Percentiles rank a stretch among this genome's conserved stretches.
Conservation (phyloP, 2,113 vertebrate species). For the Sporophila hypoxantha region DNA sequence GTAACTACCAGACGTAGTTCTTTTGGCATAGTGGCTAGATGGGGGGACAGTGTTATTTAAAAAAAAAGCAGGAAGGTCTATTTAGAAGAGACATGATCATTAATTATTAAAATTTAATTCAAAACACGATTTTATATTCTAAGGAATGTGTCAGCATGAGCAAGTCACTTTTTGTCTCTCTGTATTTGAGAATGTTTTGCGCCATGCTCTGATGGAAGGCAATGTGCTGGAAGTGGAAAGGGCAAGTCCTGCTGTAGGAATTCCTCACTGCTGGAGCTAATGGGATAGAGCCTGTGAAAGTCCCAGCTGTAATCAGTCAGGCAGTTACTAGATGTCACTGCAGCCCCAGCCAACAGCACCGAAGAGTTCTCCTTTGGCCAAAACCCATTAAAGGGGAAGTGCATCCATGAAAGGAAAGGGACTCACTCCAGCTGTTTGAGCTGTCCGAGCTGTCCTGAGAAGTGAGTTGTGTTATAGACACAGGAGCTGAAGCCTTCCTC, state of each 20-base stretch:
- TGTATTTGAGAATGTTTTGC: not conserved
- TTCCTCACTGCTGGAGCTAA: not conserved
- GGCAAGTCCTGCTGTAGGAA: not conserved
- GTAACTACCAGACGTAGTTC: not conserved
- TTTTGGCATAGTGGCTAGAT: not conserved
- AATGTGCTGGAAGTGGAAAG: rapidly evolving
- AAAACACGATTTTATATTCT: not conserved
- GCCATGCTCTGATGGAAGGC: rapidly evolving
- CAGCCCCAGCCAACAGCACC: not conserved
- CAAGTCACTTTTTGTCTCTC: not conserved
- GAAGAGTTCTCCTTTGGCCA: not conserved
- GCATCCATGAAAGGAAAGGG: not conserved
- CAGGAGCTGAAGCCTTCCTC: not conserved
- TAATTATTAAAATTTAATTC: not conserved
- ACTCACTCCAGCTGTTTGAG: not conserved
- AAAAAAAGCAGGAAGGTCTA: not conserved
- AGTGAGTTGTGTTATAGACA: not conserved
- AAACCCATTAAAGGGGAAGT: not conserved
- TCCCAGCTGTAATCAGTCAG: not conserved
- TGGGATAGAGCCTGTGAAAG: rapidly evolving
- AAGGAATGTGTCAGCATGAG: not conserved
- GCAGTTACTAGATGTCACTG: slow-evolving; percentile 53
- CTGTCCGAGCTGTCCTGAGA: not conserved
- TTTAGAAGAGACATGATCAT: not conserved
- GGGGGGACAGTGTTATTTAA: too few relatives aligned